Conservation (phyloP, 2,888 invertebrate species). For the Listrodromus nycthemerus region DNA sequence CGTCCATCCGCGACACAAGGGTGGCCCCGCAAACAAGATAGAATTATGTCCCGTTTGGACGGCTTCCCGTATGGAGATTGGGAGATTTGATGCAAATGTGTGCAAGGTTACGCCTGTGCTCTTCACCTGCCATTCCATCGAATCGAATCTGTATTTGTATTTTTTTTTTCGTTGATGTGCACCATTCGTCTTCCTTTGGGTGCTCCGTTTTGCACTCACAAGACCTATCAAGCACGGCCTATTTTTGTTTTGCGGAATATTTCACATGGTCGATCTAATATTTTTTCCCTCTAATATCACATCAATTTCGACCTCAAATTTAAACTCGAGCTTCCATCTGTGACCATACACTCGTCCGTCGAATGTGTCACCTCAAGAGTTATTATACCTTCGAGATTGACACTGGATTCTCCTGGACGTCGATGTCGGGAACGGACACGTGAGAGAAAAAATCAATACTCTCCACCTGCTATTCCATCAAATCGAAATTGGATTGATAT, state of each 20-base stretch:
- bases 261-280: neutral
- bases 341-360: neutral
- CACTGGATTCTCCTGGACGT: neutral
- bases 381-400: neutral
- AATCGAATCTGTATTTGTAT: neutral
- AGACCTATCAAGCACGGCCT: neutral
- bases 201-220: neutral
- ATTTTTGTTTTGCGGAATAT: neutral
- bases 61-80: slow-evolving; percentile 66
- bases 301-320: neutral
- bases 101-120: slow-evolving; percentile 38
- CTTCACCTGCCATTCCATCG: neutral
- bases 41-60: slow-evolving; percentile 66
- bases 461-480: neutral
- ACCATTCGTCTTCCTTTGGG: neutral
- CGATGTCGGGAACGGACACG: neutral
- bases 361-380: neutral
- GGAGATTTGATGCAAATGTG: slow-evolving; percentile 60
- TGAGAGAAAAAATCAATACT: neutral
- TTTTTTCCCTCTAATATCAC: neutral
- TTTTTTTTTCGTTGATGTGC: neutral
- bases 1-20: slow-evolving; percentile 24
- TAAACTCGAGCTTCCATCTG: neutral
- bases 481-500: neutral
- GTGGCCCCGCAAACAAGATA: slow-evolving; percentile 60